Conservation (phyloP, 1,140 invertebrate genomes). For the Scylla paramamosain region DNA sequence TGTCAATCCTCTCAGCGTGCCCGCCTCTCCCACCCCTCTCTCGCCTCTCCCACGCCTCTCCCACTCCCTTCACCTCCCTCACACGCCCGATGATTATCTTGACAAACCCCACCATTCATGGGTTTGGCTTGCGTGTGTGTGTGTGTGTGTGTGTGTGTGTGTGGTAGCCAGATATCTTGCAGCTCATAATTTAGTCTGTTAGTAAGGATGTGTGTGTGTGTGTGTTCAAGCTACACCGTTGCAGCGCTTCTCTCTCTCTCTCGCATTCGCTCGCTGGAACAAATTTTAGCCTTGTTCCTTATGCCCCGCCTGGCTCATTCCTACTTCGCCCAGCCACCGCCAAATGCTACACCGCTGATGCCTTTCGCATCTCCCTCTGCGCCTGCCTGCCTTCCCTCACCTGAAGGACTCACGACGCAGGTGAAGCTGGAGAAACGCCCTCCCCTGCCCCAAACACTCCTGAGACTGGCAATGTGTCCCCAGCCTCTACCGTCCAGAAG, state of each 20-base stretch:
- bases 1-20: too few relatives aligned
- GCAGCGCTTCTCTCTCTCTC: neutral
- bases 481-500: neutral
- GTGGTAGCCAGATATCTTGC: neutral
- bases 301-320: too few relatives aligned
- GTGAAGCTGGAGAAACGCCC: neutral
- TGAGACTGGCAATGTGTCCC: neutral
- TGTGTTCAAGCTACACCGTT: neutral
- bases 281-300: too few relatives aligned
- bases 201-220: neutral
- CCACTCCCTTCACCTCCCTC: neutral
- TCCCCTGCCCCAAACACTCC: neutral
- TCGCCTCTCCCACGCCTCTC: too few relatives aligned
- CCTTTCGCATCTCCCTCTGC: neutral
- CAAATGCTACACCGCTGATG: neutral
- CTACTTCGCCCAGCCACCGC: neutral
- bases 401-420: neutral
- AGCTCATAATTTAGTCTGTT: neutral
- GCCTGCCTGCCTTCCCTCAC: neutral
- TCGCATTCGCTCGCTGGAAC: too few relatives aligned
- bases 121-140: neutral
- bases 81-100: neutral
- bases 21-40: too few relatives aligned
- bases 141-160: slow-evolving; percentile 21
- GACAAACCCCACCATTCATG: neutral